Conservation (phyloP, 1,140 invertebrate genomes). For the Zaprionus capensis region DNA sequence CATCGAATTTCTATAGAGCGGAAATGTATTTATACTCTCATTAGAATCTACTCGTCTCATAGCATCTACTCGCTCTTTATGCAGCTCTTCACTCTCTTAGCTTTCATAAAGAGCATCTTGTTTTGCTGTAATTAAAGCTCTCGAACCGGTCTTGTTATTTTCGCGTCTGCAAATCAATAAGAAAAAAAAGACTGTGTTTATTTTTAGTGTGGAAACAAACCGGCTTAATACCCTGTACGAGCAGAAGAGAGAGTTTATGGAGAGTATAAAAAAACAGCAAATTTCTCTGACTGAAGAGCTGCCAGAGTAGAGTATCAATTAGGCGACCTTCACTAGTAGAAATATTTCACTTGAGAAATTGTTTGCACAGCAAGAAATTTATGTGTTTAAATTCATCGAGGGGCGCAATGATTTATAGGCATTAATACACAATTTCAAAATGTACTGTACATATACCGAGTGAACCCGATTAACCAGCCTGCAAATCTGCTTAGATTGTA, state of each 20-base stretch:
- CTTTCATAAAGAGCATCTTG: slow-evolving; percentile 16
- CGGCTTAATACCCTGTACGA: slow-evolving; percentile 48
- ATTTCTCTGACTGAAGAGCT: not conserved
- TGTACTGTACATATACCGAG: not conserved
- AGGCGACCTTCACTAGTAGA: not conserved
- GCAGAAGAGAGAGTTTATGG: not conserved
- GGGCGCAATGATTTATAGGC: not conserved
- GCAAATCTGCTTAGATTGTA: not conserved
- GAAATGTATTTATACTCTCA: not conserved
- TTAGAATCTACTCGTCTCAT: not conserved
- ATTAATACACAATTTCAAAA: slow-evolving; percentile 1
- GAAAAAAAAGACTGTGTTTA: slow-evolving; percentile 34
- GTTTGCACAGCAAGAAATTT: not conserved
- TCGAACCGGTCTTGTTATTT: slow-evolving; percentile 37
- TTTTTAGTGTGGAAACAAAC: slow-evolving; percentile 64
- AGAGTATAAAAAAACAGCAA: not conserved
- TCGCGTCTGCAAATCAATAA: slow-evolving; percentile 21
- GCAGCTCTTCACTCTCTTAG: not conserved
- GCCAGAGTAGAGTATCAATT: not conserved
- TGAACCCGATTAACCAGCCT: not conserved
- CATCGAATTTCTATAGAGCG: slow-evolving; percentile 1
- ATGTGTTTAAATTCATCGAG: not conserved
- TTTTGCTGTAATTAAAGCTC: not conserved
- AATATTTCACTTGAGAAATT: not conserved
- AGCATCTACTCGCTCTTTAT: not conserved